Evolutionary conservation across 1,140 invertebrate species (phyloP), one percentile per base, ranked within the genome.

Genomic region (Rhopalosiphum maidis): DNA sequence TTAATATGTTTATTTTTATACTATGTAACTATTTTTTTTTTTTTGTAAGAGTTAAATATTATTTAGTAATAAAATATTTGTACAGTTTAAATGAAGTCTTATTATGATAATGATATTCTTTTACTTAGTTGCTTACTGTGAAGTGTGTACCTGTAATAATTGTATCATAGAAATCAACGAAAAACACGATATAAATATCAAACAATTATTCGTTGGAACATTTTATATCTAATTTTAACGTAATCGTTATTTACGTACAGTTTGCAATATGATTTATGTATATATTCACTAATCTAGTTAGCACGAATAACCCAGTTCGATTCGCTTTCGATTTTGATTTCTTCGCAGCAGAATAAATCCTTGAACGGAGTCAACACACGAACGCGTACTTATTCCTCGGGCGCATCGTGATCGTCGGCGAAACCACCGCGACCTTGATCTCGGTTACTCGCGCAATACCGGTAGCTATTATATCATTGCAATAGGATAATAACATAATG

Each of bases 21-120:
- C n/a, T 9, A 35, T 92, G 77, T 83, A 83, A 37, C 68, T 83
- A 83, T 85, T 83, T 18, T 91, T 51, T 11, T 89, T 55, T 89
- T 35, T 18, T 22, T 43, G 41, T 92, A 92, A 85, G 5, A 82
- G 77, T 48, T 82, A n/a, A 77, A 77, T 77, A 77, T 77, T 77
- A 77, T 77, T 77, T 77, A 77, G 60, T 77, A 92, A 85, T 83
- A 92, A 92, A 92, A 83, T 48, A 82, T 92, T 51, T 92, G 91
- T 92, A 92, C 91, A 92, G 91, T 82, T 46, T 91, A 91, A 77
- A 46, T 2, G 43, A 87, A 87, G 35, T 9, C 8, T 87, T 18
- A 87, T 48, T 48, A n/a, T 8, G 37, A 83, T 22, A 37, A 83
- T 37, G 8, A n/a, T 46, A 18, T 87, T n/a, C 4, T 87, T 18